Conservation (phyloP, 2,888 invertebrate species). For the Muscina levida region DNA sequence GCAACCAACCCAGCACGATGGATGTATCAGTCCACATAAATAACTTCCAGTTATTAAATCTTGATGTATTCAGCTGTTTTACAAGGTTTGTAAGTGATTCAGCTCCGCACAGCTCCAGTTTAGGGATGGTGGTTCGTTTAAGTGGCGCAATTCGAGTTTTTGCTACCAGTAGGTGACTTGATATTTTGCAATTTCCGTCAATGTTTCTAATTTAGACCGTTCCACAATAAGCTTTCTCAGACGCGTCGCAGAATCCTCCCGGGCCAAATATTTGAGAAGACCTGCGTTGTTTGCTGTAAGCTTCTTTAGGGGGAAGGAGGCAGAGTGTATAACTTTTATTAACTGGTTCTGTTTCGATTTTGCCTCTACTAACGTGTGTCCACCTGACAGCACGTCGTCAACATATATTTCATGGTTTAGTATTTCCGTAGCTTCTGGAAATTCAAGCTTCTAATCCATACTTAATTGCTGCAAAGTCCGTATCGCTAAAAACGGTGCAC, state of each 20-base stretch:
- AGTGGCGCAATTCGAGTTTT: neutral
- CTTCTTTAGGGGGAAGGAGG: conserved; percentile 16
- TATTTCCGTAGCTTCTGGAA: neutral
- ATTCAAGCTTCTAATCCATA: neutral
- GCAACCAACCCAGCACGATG: neutral
- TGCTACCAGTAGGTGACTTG: neutral
- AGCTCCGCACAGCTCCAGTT: conserved; percentile 34
- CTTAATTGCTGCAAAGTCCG: conserved; percentile 15
- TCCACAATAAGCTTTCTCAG: neutral
- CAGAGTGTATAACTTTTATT: neutral
- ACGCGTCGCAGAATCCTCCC: conserved; percentile 26
- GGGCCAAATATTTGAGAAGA: neutral
- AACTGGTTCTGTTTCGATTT: neutral
- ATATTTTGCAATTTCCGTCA: neutral
- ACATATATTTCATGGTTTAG: conserved; percentile 18
- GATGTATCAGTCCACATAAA: neutral
- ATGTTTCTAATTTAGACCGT: neutral
- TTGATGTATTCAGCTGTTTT: neutral
- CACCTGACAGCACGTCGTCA: conserved; percentile 4
- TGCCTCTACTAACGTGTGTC: neutral
- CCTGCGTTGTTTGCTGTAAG: conserved; percentile 4
- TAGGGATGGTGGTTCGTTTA: conserved; percentile 19
- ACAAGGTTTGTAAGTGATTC: neutral
- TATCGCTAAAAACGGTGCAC: conserved; percentile 1
- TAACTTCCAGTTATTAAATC: neutral